Evolutionary conservation across 2,113 vertebrate genomes (phyloP).

Genomic region (Chloropsis cyanopogon): DNA sequence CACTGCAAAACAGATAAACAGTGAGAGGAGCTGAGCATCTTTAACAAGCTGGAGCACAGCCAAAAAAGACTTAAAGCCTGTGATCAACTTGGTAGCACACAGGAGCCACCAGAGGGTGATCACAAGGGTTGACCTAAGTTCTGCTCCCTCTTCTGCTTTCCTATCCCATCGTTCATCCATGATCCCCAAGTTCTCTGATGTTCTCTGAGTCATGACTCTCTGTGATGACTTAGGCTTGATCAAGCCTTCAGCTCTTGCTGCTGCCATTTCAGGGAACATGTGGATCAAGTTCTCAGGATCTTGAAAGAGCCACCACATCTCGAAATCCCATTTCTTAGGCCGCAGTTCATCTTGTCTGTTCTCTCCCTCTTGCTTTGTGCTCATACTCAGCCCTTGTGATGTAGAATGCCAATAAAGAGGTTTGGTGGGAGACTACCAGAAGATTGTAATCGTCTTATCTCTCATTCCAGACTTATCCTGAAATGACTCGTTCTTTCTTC

Average conservation of each 20-base stretch:
- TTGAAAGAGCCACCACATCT: background rate
- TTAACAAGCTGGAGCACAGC: background rate
- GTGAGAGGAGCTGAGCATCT: background rate
- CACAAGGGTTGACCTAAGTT: background rate
- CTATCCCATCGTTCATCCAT: background rate
- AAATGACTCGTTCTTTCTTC: constrained; percentile 48
- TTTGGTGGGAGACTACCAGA: constrained; percentile 32
- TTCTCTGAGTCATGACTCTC: background rate
- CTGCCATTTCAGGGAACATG: background rate
- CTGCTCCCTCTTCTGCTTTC: background rate
- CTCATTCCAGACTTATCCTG: constrained; percentile 39
- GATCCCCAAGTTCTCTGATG: background rate
- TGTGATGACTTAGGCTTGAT: background rate
- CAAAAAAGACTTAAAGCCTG: background rate
- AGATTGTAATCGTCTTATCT: constrained; percentile 54
- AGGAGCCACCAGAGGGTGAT: background rate
- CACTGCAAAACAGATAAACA: background rate
- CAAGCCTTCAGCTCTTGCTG: background rate
- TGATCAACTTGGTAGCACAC: background rate
- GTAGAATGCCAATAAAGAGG: background rate
- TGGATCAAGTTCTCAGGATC: background rate
- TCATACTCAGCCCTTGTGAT: background rate
- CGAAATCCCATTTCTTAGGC: background rate
- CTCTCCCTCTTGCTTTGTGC: background rate
- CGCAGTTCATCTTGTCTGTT: background rate